These are phyloP conservation scores for Australoheros scitulus DNA, from an alignment of 2,113 vertebrate genomes.

Conservation along the genomic window DNA sequence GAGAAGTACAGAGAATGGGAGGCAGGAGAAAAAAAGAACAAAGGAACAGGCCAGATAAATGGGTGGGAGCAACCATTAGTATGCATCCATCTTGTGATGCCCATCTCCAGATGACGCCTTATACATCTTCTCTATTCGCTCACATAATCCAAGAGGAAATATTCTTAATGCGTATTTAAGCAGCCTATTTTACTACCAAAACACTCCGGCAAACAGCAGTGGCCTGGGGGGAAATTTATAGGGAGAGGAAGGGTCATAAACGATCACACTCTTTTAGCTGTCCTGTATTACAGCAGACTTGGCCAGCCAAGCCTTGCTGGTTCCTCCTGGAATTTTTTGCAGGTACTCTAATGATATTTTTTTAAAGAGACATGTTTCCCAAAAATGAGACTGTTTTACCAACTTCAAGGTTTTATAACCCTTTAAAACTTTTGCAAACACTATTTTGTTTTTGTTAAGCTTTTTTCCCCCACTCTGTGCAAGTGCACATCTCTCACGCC, in stretches of 20 bases:
- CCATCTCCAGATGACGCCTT: slow-evolving; percentile 25
- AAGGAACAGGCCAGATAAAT: slow-evolving; percentile 40
- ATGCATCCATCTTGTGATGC: slow-evolving; percentile 51
- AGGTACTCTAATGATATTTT: neutral
- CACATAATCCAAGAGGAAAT: slow-evolving; percentile 30
- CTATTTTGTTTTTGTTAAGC: neutral
- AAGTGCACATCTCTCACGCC: neutral
- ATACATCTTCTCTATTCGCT: slow-evolving; percentile 30
- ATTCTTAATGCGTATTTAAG: slow-evolving; percentile 59
- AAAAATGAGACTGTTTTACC: neutral
- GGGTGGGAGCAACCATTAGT: slow-evolving; percentile 29
- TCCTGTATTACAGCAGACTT: slow-evolving; percentile 4
- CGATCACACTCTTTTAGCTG: slow-evolving; percentile 13
- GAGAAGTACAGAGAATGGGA: slow-evolving; percentile 28
- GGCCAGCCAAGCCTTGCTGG: slow-evolving; percentile 1
- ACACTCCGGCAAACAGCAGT: slow-evolving; percentile 24
- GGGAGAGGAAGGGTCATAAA: slow-evolving; percentile 39
- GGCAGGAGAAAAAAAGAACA: slow-evolving; percentile 31
- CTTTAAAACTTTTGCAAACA: slow-evolving; percentile 2
- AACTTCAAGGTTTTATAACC: neutral
- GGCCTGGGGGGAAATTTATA: slow-evolving; percentile 18
- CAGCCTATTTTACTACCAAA: slow-evolving; percentile 51
- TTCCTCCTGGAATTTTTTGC: neutral
- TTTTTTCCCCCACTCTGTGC: too few relatives aligned
- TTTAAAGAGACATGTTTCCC: neutral